Evolutionary conservation across 2,888 invertebrate genomes (phyloP).

Genomic region (Epinotia nisella): DNA sequence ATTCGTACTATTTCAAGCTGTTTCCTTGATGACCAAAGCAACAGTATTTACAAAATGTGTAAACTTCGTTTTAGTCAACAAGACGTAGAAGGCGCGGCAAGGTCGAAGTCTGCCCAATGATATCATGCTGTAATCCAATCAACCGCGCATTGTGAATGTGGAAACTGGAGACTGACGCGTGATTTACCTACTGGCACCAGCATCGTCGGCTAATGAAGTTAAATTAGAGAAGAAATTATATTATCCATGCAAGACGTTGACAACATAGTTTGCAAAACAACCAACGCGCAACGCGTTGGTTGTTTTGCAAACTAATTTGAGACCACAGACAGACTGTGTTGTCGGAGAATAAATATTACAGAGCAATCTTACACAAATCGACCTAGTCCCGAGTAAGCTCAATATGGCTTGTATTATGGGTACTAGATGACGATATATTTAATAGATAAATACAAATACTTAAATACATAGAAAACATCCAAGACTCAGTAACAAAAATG

Average conservation of each 20-base stretch:
- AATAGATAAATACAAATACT: too few relatives aligned
- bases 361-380: too few relatives aligned
- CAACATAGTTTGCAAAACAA: too few relatives aligned
- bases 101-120: slow-evolving; percentile 62
- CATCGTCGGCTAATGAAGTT: slow-evolving; percentile 30
- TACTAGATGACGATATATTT: too few relatives aligned
- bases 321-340: not conserved
- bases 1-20: slow-evolving; percentile 22
- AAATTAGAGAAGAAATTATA: slow-evolving; percentile 26
- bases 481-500: too few relatives aligned
- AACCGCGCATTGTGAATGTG: slow-evolving; percentile 53
- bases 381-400: too few relatives aligned
- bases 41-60: slow-evolving; percentile 31
- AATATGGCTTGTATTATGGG: too few relatives aligned
- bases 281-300: not conserved
- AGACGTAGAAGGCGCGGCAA: slow-evolving; percentile 62
- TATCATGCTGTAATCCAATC: slow-evolving; percentile 65
- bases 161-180: slow-evolving; percentile 24
- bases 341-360: not conserved
- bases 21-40: slow-evolving; percentile 23
- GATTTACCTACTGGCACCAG: slow-evolving; percentile 30
- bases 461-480: too few relatives aligned
- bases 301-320: slow-evolving; percentile 24
- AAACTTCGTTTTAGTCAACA: slow-evolving; percentile 41
- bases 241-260: slow-evolving; percentile 10